A percentile compares a stretch with the other conserved stretches of the same genome.
Conservation (phyloP, 92 coral and sea anemone species). For the Diadumene lineata region DNA sequence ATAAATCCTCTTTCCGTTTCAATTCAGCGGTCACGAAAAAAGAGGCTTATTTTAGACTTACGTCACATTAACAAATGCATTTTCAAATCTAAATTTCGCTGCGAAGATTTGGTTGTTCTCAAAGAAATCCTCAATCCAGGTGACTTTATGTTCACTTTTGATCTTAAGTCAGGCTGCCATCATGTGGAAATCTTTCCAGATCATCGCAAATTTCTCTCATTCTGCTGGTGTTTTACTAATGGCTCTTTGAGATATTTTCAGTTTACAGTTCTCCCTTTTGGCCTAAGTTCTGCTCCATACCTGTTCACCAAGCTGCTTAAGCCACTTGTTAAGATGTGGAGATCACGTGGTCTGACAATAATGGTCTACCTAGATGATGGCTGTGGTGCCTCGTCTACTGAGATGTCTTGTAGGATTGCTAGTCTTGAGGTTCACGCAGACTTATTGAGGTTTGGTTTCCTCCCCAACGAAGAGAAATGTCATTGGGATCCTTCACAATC, state of each 20-base stretch:
- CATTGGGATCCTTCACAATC: too few relatives aligned
- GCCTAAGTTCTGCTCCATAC: slow-evolving; percentile 34
- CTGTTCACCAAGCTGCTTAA: slow-evolving; percentile 40
- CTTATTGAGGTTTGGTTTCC: slow-evolving; percentile 42
- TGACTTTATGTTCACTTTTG: neutral
- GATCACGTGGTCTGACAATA: slow-evolving; percentile 23
- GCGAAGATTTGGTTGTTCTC: too few relatives aligned
- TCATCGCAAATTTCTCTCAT: too few relatives aligned
- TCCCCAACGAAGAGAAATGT: slow-evolving; percentile 44
- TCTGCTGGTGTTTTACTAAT: too few relatives aligned
- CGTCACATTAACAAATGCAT: too few relatives aligned
- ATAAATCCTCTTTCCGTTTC: too few relatives aligned
- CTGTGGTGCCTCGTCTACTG: too few relatives aligned
- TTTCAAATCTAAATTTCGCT: neutral
- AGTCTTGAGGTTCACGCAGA: slow-evolving; percentile 29
- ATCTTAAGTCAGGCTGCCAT: neutral
- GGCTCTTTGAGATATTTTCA: neutral
- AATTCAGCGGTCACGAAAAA: too few relatives aligned
- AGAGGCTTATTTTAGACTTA: too few relatives aligned
- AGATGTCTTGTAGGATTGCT: slow-evolving; percentile 19
- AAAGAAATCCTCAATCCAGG: neutral
- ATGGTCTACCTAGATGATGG: slow-evolving; percentile 33
- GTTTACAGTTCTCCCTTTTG: too few relatives aligned
- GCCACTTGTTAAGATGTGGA: slow-evolving; percentile 33
- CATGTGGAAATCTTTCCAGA: too few relatives aligned